Conservation (phyloP, 37 sponge, comb jelly and placozoan genomes). For the Tethya wilhelma region DNA sequence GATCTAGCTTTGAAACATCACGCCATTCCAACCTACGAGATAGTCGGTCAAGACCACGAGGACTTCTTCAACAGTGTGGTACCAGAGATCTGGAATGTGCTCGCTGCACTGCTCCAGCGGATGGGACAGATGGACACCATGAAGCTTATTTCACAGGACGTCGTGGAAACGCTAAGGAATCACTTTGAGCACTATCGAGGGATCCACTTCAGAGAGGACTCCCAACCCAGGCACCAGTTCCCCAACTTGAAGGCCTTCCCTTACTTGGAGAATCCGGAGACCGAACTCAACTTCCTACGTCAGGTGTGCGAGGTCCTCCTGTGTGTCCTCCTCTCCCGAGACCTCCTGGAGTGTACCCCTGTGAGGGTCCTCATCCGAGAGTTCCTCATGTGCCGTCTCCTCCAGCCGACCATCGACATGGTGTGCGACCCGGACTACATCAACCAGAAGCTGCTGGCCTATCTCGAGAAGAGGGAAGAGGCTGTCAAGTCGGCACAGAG, state of each 20-base stretch:
- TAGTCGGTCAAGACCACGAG: conserved; percentile 39
- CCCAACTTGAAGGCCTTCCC: conserved; percentile 52
- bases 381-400: conserved; percentile 59
- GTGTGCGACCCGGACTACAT: conserved; percentile 94
- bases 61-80: conserved; percentile 52
- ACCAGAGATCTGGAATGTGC: conserved; percentile 62
- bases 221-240: background rate
- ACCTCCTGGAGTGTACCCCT: conserved; percentile 61
- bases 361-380: conserved; percentile 71
- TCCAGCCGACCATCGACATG: conserved; percentile 75
- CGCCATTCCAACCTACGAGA: conserved; percentile 46
- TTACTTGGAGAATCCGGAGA: conserved; percentile 65
- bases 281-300: conserved; percentile 73
- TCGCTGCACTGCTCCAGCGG: conserved; percentile 35
- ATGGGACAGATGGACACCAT: conserved; percentile 59
- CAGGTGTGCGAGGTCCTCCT: conserved; percentile 75
- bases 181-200: conserved; percentile 58
- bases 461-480: conserved; percentile 62
- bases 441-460: conserved; percentile 78
- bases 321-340: conserved; percentile 53
- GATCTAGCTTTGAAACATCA: conserved; percentile 58
- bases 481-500: conserved; percentile 54
- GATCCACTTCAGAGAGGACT: conserved; percentile 10
- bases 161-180: conserved; percentile 26
- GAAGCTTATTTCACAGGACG: conserved; percentile 61